Evolutionary conservation across 2,888 invertebrate genomes (phyloP).

Genomic region (Ormyrus thymus): DNA sequence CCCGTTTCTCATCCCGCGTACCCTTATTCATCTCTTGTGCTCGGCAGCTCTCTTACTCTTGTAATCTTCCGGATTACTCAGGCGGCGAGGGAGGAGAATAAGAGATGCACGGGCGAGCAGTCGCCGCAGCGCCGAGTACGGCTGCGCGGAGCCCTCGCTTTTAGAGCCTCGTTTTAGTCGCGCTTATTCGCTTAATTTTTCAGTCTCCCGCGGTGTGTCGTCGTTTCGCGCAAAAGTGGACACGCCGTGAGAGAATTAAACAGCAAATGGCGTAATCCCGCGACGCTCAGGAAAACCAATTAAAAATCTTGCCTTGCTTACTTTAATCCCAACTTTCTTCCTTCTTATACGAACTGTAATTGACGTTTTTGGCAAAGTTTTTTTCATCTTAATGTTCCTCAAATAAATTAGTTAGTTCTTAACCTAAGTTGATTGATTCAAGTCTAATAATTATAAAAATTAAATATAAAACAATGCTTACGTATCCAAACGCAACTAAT

Average conservation of each 20-base stretch:
- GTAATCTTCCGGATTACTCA: slow-evolving; percentile 12
- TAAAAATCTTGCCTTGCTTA: not conserved
- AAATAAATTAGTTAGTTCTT: too few species aligned
- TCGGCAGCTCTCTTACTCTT: not conserved
- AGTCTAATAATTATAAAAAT: too few species aligned
- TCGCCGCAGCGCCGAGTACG: too few species aligned
- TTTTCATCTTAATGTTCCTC: too few species aligned
- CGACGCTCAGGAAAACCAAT: not conserved
- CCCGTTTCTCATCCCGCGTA: not conserved
- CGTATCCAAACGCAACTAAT: too few species aligned
- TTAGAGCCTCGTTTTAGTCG: not conserved
- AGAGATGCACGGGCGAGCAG: not conserved
- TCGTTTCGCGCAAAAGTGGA: not conserved
- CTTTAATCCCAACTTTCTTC: too few species aligned
- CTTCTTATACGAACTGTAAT: too few species aligned
- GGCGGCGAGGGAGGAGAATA: not conserved
- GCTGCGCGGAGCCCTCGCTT: not conserved
- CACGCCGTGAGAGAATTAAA: not conserved
- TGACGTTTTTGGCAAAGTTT: too few species aligned
- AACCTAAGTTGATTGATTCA: too few species aligned
- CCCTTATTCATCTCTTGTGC: not conserved
- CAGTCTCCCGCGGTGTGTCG: not conserved
- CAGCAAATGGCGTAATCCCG: not conserved
- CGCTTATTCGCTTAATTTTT: slow-evolving; percentile 4
- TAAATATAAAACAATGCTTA: too few species aligned